Percentiles rank a stretch among this genome's conserved stretches.
These are phyloP conservation scores for Drosophila simulans DNA, from an alignment of 1,140 invertebrate genomes.

Conservation along the genomic window DNA sequence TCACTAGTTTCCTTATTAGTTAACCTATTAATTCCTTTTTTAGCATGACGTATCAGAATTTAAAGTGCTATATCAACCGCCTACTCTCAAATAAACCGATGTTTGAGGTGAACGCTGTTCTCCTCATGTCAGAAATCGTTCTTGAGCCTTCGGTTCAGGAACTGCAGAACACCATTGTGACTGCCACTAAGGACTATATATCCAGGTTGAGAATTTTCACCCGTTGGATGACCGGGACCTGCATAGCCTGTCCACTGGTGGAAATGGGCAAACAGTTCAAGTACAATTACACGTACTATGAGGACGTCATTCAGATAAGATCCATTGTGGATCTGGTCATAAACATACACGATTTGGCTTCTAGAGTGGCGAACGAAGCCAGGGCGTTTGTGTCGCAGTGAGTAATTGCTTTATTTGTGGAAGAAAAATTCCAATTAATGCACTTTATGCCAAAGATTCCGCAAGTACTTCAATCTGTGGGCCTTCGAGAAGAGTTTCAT, in stretches of 20 bases:
- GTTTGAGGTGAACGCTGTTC: slow-evolving; percentile 91
- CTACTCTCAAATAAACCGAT: slow-evolving; percentile 87
- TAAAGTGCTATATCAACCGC: slow-evolving; percentile 89
- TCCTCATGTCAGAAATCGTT: slow-evolving; percentile 90
- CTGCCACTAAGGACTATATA: slow-evolving; percentile 88
- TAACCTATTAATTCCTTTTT: background rate
- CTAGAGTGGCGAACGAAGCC: slow-evolving; percentile 47
- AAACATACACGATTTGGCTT: slow-evolving; percentile 62
- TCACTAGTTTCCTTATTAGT: too few species aligned
- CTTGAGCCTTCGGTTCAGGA: slow-evolving; percentile 90
- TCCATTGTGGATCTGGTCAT: slow-evolving; percentile 86
- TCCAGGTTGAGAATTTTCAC: slow-evolving; percentile 90
- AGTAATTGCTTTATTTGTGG: slow-evolving; percentile 8
- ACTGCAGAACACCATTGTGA: slow-evolving; percentile 90
- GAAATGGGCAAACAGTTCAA: slow-evolving; percentile 86
- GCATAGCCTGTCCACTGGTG: slow-evolving; percentile 87
- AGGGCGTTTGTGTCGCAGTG: slow-evolving; percentile 62
- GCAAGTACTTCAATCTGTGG: slow-evolving; percentile 89
- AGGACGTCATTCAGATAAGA: slow-evolving; percentile 88
- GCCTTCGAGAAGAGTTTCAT: slow-evolving; percentile 90
- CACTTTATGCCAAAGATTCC: slow-evolving; percentile 53
- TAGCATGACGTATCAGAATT: slow-evolving; percentile 86
- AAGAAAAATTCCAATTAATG: background rate
- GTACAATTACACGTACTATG: slow-evolving; percentile 89
- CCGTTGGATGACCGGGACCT: slow-evolving; percentile 94